These are phyloP conservation scores for Aplodontia rufa DNA, from an alignment of 2,113 vertebrate species.

Conservation along the genomic window DNA sequence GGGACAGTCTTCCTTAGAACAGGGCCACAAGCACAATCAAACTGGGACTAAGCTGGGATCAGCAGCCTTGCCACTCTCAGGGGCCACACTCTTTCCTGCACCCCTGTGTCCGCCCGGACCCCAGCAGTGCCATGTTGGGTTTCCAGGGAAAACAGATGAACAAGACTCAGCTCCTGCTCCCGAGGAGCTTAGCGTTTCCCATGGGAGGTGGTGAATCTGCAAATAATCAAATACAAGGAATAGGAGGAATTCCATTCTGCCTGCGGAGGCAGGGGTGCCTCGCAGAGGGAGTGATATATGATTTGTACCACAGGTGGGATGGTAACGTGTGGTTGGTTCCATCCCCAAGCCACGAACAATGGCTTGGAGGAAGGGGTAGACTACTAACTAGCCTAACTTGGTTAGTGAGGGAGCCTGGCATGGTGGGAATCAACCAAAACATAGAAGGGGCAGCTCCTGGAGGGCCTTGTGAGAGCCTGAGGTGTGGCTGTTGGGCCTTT, in stretches of 20 bases:
- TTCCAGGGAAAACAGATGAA: not conserved
- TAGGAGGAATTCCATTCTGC: not conserved
- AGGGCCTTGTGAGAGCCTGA: not conserved
- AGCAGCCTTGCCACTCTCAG: not conserved
- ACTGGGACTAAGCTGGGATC: not conserved
- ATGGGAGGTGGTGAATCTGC: not conserved
- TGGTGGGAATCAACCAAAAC: not conserved
- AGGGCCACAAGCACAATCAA: fast-evolving
- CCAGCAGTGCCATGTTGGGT: not conserved
- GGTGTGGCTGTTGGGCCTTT: not conserved
- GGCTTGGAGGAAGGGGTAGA: not conserved
- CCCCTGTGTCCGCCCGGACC: not conserved
- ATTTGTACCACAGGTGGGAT: not conserved
- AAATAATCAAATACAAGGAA: not conserved
- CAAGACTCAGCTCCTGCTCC: not conserved
- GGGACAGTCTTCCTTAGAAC: not conserved
- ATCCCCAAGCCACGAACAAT: no score
- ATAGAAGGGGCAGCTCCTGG: not conserved
- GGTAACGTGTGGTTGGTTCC: no score
- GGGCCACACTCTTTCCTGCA: not conserved
- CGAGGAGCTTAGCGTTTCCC: not conserved
- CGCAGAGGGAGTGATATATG: not conserved
- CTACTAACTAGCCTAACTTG: not conserved
- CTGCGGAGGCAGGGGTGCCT: not conserved
- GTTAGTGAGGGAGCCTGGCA: not conserved